These are phyloP conservation scores for Meta bourneti DNA, from an alignment of 2,888 invertebrate species.

Conservation along the genomic window DNA sequence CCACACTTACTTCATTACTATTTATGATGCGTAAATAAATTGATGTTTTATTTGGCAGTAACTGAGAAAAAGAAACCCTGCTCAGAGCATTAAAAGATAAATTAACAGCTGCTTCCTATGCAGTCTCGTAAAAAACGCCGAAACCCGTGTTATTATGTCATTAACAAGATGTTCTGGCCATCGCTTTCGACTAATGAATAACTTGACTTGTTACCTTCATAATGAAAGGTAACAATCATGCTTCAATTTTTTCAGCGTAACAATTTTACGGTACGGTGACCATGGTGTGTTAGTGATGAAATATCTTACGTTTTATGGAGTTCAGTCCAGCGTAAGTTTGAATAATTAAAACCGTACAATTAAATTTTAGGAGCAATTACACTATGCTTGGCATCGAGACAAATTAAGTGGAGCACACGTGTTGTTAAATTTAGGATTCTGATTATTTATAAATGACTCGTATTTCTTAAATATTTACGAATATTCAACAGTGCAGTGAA, in stretches of 20 bases:
- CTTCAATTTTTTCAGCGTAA: neutral
- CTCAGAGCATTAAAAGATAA: neutral
- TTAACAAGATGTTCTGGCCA: neutral
- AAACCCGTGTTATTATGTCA: neutral
- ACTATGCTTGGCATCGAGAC: neutral
- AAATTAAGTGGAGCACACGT: neutral
- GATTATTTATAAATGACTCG: no score
- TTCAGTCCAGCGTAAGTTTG: neutral
- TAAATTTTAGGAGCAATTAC: neutral
- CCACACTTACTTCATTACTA: conserved; percentile 7
- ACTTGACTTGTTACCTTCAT: neutral
- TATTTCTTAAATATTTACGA: no score
- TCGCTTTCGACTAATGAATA: neutral
- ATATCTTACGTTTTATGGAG: neutral
- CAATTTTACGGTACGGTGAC: neutral
- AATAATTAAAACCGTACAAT: neutral
- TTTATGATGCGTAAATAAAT: conserved; percentile 30
- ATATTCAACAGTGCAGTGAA: no score
- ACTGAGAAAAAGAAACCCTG: neutral
- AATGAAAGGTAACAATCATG: neutral
- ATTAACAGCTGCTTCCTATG: neutral
- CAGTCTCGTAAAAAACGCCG: neutral
- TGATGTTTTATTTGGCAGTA: conserved; percentile 21
- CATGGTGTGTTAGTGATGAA: neutral
- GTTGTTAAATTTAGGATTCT: neutral